These are phyloP conservation scores for Hecatera dysodea DNA, from an alignment of 2,888 invertebrate species.

Conservation along the genomic window DNA sequence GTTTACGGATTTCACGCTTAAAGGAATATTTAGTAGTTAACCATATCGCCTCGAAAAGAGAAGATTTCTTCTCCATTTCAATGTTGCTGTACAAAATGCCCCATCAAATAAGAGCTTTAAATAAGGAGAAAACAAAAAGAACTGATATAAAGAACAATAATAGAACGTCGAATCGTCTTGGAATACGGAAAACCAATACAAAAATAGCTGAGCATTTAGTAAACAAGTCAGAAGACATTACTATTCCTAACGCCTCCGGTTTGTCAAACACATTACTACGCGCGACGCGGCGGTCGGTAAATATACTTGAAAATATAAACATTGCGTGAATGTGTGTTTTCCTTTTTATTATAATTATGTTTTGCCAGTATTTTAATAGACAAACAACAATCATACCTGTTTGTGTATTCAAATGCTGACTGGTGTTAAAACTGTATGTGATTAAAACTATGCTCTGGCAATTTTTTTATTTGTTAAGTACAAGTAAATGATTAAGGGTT, in stretches of 20 bases:
- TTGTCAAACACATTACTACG: slow-evolving; percentile 59
- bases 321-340: slow-evolving; percentile 51
- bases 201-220: slow-evolving; percentile 27
- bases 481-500: too few relatives aligned
- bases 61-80: not conserved
- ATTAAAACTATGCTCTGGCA: not conserved
- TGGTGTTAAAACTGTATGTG: not conserved
- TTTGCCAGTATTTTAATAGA: too few relatives aligned
- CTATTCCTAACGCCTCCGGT: slow-evolving; percentile 30
- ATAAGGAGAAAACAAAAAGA: too few relatives aligned
- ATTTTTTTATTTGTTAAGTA: not conserved
- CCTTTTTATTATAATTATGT: slow-evolving; percentile 23
- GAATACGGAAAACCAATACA: slow-evolving; percentile 10
- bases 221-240: slow-evolving; percentile 39
- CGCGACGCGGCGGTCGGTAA: slow-evolving; percentile 54
- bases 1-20: too few relatives aligned
- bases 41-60: too few relatives aligned
- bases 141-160: too few relatives aligned
- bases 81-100: too few relatives aligned
- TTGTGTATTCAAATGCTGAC: slow-evolving; percentile 28
- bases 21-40: too few relatives aligned
- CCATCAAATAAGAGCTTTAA: not conserved
- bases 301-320: slow-evolving; percentile 56
- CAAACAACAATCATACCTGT: slow-evolving; percentile 12
- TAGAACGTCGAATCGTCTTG: not conserved